Evolutionary conservation across 2,797 vertebrate species (phyloP).

Genomic region (Gymnothorax reevesii): DNA sequence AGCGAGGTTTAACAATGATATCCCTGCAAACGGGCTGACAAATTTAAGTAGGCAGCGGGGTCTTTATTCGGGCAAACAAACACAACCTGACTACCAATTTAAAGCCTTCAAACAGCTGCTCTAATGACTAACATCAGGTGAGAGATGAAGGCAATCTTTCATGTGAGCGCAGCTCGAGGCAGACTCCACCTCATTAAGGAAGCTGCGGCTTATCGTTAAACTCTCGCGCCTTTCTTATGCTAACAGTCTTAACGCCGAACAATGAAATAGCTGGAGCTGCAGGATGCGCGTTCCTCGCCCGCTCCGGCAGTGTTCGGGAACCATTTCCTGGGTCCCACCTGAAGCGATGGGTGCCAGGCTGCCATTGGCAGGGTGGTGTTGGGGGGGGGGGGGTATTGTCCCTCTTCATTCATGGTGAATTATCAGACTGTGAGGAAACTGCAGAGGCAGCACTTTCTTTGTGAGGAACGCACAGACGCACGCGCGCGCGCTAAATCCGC

Average conservation of each 20-base stretch:
- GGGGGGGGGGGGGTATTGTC: neutral
- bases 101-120: constrained; percentile 38
- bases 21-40: neutral
- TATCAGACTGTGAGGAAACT: neutral
- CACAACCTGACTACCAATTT: constrained; percentile 4
- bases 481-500: neutral
- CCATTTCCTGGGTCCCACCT: neutral
- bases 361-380: neutral
- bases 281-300: constrained; percentile 55
- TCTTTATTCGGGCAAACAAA: neutral
- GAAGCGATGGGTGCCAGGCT: neutral
- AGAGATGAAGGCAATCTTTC: constrained; percentile 77
- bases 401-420: neutral
- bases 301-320: neutral
- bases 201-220: constrained; percentile 57
- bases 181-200: constrained; percentile 62
- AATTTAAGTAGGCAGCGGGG: neutral
- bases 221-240: constrained; percentile 55
- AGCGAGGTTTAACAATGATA: neutral
- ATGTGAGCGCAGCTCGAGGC: constrained; percentile 61
- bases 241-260: constrained; percentile 73
- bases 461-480: constrained; percentile 49
- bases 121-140: constrained; percentile 66
- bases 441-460: neutral
- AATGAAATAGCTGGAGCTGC: constrained; percentile 64